Base-by-base conservation (phyloP, 1,140 invertebrate species). In the Caenorhabditis tropicalis region DNA sequence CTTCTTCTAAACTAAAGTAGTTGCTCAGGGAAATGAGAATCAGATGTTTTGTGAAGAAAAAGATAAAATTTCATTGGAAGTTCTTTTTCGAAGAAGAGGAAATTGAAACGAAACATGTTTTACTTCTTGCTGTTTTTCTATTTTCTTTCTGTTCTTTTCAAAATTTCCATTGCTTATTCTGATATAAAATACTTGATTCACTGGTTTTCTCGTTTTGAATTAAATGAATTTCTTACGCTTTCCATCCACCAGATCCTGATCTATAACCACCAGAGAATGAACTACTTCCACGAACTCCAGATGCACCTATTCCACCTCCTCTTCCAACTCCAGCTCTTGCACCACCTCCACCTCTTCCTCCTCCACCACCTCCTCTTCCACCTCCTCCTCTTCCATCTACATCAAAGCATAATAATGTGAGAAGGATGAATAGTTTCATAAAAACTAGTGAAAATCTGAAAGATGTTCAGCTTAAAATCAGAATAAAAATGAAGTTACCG, bases 271-370 rank as follows among this genome's bases (percentile, higher is more conserved):
- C 65, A 2, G 65, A 39, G 24, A 21, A 74, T 15, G 15, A 5
- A 43, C 65, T 74, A 21, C 29, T 36, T 9, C 36, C 65, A 33
- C 36, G 19, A 31, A 74, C 27, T 33, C 33, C 36, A 15, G 65
- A 39, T 46, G 12, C 65, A n/a, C 65, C 36, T 9, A 56, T 12
- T 56, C 53, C 53, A 19, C 65, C 65, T 24, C 65, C 65, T 74
- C 65, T 74, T 74, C 65, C 65, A 43, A 74, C 65, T 24, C 65
- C 65, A 27, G 29, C 27, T 39, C 65, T 39, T 4, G 65, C 65
- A 36, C 65, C 65, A 9, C 65, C 65, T 5, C 65, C 65, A 46
- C 65, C 65, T 74, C 65, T 39, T 21, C 65, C 36, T 46, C 58
- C 58, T 27, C n/a, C 29, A 10, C 33, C 65, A 24, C 65, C 65